A percentile compares a stretch with the other conserved stretches of the same genome.
phyloP scores from a whole-genome alignment of 2,888 invertebrate species.

The Arctia plantaginis region DNA sequence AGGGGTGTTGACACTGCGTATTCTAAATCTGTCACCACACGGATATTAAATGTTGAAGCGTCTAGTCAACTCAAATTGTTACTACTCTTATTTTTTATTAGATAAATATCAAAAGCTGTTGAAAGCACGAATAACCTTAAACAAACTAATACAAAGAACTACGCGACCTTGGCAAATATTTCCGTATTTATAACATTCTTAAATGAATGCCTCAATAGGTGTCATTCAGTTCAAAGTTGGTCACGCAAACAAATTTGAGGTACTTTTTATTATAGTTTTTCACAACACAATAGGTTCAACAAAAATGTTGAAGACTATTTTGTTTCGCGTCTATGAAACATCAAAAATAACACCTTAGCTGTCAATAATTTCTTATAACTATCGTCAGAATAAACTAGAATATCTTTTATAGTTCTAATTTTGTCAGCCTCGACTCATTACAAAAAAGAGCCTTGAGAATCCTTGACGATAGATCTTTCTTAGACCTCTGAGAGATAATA shows the following conservation, averaged over 20 bases:
- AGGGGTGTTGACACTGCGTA: too few relatives aligned
- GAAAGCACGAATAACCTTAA: neutral
- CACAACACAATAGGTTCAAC: constrained; percentile 26
- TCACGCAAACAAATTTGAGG: constrained; percentile 45
- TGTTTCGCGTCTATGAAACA: neutral
- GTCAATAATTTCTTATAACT: neutral
- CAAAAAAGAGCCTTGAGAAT: too few relatives aligned
- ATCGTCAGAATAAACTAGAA: too few relatives aligned
- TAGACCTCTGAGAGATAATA: too few relatives aligned
- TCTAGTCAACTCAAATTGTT: neutral
- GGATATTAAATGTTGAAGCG: neutral
- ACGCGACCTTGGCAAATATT: constrained; percentile 33
- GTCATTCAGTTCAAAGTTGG: constrained; percentile 41
- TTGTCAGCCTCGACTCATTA: neutral
- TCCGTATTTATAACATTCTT: constrained; percentile 46
- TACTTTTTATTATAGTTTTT: constrained; percentile 44
- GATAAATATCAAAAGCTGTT: neutral
- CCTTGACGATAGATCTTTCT: too few relatives aligned
- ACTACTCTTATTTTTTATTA: constrained; percentile 3
- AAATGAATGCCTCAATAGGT: constrained; percentile 41
- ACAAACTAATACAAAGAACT: constrained; percentile 26
- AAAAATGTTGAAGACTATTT: constrained; percentile 7
- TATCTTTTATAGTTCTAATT: neutral
- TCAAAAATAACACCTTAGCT: neutral
- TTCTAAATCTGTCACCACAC: too few relatives aligned